Evolutionary conservation across 30 jellyfish, hydroid and myxozoan genomes (phyloP).

Genomic region (Cassiopea xamachana): DNA sequence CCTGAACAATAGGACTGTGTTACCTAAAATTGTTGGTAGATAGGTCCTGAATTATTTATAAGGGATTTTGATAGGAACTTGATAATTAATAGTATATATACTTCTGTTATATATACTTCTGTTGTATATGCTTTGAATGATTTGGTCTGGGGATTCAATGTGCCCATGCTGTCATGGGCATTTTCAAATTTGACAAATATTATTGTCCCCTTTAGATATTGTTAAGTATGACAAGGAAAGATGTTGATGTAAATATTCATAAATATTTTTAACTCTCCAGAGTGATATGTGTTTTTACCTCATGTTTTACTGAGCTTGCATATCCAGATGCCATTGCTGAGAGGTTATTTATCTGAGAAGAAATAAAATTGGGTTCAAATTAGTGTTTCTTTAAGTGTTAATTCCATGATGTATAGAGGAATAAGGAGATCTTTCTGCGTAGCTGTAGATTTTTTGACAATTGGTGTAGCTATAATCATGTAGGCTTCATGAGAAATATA

Average conservation of each 20-base stretch:
- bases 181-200: background rate
- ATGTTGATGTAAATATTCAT: constrained; percentile 18
- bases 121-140: background rate
- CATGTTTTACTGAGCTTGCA: background rate
- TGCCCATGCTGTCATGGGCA: background rate
- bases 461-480: too few species aligned
- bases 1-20: constrained; percentile 84
- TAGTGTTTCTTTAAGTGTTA: too few species aligned
- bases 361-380: background rate
- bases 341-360: background rate
- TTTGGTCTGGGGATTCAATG: background rate
- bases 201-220: constrained; percentile 4
- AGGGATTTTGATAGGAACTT: background rate
- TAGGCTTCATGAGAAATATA: too few species aligned
- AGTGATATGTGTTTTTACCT: background rate
- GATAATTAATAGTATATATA: background rate
- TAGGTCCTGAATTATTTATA: background rate
- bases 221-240: constrained; percentile 13
- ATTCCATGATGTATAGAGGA: too few species aligned
- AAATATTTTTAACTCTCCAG: background rate
- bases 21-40: constrained; percentile 96
- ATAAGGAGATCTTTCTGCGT: too few species aligned
- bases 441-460: too few species aligned
- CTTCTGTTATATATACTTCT: background rate
- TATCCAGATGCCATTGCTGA: background rate